Conservation (phyloP, 2,113 vertebrate genomes). For the Glareola pratincola region DNA sequence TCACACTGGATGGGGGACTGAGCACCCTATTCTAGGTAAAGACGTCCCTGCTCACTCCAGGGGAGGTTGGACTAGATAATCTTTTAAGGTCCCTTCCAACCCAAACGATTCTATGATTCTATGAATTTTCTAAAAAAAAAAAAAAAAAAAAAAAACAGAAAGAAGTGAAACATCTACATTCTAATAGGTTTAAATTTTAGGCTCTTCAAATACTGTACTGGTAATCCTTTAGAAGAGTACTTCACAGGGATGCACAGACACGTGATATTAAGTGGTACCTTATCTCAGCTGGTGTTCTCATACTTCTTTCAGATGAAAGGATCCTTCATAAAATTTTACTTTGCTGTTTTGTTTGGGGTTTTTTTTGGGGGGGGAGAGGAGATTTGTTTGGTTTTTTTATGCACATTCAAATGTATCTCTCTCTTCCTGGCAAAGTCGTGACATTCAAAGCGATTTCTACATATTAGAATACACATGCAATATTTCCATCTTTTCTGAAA, state of each 20-base stretch:
- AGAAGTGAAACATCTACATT: neutral
- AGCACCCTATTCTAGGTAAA: no score
- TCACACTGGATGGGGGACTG: no score
- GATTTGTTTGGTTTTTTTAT: neutral
- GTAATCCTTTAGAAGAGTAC: neutral
- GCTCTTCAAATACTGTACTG: neutral
- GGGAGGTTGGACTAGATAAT: no score
- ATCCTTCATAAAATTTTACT: neutral
- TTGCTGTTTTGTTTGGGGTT: no score
- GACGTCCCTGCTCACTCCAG: no score
- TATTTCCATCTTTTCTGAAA: neutral
- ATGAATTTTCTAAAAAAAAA: neutral
- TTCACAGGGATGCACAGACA: neutral
- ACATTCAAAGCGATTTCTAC: neutral
- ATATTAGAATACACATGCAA: neutral
- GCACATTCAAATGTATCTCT: neutral
- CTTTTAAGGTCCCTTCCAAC: no score
- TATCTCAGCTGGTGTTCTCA: neutral
- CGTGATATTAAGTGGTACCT: fast-evolving
- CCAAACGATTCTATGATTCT: no score
- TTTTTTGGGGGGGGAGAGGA: neutral
- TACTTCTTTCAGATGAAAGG: neutral
- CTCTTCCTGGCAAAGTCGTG: neutral
- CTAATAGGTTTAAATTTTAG: neutral
- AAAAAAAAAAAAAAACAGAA: neutral